Evolutionary conservation across 2,113 vertebrate genomes (phyloP).

Genomic region (Eulemur macaco): DNA sequence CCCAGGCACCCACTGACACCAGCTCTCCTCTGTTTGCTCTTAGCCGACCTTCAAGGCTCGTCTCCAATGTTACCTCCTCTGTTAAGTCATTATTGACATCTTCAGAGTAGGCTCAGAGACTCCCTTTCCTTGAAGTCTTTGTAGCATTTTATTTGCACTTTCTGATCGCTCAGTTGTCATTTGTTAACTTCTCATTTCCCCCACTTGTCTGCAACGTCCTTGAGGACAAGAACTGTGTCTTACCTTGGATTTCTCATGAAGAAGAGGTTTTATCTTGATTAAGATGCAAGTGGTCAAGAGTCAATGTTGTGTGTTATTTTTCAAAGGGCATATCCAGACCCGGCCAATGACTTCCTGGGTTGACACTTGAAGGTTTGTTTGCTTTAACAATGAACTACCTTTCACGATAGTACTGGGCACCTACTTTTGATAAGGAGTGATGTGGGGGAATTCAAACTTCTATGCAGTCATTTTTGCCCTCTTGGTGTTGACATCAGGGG

Average conservation of each 20-base stretch:
- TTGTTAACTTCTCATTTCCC: background rate
- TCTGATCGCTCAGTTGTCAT: background rate
- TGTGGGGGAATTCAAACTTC: background rate
- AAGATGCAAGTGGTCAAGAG: background rate
- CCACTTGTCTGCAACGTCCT: background rate
- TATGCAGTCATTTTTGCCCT: background rate
- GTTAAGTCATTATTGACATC: background rate
- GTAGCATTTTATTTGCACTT: background rate
- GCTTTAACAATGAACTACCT: background rate
- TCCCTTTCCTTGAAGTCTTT: background rate
- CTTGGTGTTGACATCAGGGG: background rate
- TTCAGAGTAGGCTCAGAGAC: background rate
- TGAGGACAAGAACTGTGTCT: background rate
- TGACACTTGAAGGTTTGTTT: background rate
- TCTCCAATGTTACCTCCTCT: background rate
- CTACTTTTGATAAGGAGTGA: background rate
- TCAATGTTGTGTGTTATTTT: background rate
- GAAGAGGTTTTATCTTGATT: background rate
- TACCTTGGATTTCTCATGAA: background rate
- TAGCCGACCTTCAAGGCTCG: background rate
- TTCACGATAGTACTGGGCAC: background rate
- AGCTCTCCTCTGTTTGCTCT: background rate
- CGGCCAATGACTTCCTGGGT: background rate
- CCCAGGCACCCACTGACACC: background rate
- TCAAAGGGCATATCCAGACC: background rate